Evolutionary conservation across 2,888 invertebrate genomes (phyloP).

Genomic region (Chromoteleia sp.): DNA sequence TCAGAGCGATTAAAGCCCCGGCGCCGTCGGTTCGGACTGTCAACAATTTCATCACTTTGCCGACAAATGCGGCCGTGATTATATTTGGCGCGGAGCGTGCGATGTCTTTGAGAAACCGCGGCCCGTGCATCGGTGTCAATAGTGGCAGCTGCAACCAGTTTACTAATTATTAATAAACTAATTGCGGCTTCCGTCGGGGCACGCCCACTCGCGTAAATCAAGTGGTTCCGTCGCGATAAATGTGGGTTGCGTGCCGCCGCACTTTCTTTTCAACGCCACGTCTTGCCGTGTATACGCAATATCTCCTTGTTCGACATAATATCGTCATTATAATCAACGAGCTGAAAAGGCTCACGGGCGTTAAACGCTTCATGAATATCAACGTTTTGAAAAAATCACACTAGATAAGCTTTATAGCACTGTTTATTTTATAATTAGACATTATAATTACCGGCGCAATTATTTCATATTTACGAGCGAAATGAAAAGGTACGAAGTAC

Average conservation of each 20-base stretch:
- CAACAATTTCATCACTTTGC: slow-evolving; percentile 30
- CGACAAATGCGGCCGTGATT: slow-evolving; percentile 27
- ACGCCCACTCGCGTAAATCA: slow-evolving; percentile 83
- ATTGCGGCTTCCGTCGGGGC: slow-evolving; percentile 82
- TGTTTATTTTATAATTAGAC: slow-evolving; percentile 52
- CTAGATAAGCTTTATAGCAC: slow-evolving; percentile 46
- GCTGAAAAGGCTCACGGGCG: slow-evolving; percentile 51
- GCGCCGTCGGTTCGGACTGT: slow-evolving; percentile 2
- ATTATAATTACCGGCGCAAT: slow-evolving; percentile 36
- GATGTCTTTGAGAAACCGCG: slow-evolving; percentile 46
- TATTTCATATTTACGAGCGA: slow-evolving; percentile 38
- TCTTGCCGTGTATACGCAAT: slow-evolving; percentile 41
- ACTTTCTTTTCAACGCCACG: slow-evolving; percentile 64
- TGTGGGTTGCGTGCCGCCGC: slow-evolving; percentile 53
- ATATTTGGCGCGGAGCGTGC: slow-evolving; percentile 17
- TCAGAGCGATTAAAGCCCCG: slow-evolving; percentile 4
- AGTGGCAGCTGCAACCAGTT: slow-evolving; percentile 76
- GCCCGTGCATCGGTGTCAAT: slow-evolving; percentile 36
- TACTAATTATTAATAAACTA: slow-evolving; percentile 84
- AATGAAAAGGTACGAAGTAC: slow-evolving; percentile 12
- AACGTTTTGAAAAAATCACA: slow-evolving; percentile 38
- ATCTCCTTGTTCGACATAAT: slow-evolving; percentile 65
- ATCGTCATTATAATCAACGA: slow-evolving; percentile 66
- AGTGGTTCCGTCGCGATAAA: slow-evolving; percentile 77
- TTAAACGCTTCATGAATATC: slow-evolving; percentile 50